Base-by-base conservation (phyloP, 2,113 vertebrate genomes). In the Hypocryptadius cinnamomeus region DNA sequence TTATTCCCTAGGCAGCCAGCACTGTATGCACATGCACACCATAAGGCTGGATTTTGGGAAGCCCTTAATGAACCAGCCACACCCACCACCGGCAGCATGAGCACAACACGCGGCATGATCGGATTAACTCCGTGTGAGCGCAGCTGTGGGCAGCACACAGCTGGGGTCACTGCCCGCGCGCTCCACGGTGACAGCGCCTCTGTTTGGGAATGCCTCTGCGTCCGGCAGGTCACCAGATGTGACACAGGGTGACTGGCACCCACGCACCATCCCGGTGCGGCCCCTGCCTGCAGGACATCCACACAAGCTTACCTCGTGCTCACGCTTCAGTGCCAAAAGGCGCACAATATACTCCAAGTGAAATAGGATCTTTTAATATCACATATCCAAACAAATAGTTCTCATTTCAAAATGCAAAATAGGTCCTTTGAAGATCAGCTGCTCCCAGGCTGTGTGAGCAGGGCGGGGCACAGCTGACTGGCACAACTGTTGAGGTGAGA, bases 161-260 rank as follows among this genome's bases (percentile, higher is more conserved):
- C 40, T 3, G 20, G 4, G 9, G 42, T 42, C 39, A 3, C 39
- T 63, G 39, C 15, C 13, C 0, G 0, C 0, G 0, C 0, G 0
- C 23, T 76, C 35, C 44, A 19, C 4, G 11, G 50, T 0, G 8
- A 16, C 44, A 39, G 42, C 35, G 31, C 14, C 44, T 69, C 50
- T 44, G 39, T 5, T 42, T 3, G 10, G 51, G 60, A 90, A 65
- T 20, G 22, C 16, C 42, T 72, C 86, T 2, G 12, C 1, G 0
- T 3, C 23, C 6, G 3, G 56, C 72, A 69, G 37, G 28, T 3
- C 50, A 56, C 19, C 47, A 33, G 27, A 11, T 21, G 23, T 3
- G n/a, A 42, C 33, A 21, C 0, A 0, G 31, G 19, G 28, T 4
- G 12, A 44, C 1, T 1, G 39, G 28, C 51, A 74, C 33, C 33